Conservation (phyloP, 2,113 vertebrate species). For the Bos javanicus region DNA sequence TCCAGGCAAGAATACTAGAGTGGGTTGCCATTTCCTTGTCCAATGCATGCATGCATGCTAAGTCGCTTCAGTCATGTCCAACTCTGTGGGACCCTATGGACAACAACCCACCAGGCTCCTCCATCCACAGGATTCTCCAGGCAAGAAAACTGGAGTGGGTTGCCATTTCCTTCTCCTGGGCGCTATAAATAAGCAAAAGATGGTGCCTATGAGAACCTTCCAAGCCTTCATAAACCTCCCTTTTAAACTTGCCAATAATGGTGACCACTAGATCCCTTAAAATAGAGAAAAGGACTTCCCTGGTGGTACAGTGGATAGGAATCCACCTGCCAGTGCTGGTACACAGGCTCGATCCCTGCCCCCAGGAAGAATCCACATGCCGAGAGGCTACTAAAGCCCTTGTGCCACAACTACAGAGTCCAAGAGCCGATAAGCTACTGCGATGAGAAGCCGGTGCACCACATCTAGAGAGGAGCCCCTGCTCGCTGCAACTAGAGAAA, state of each 20-base stretch:
- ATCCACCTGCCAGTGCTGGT: background rate
- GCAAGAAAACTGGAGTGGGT: background rate
- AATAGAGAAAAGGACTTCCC: background rate
- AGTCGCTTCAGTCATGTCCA: too few relatives aligned
- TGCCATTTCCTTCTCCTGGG: too few relatives aligned
- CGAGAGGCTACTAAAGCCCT: background rate
- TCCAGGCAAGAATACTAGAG: too few relatives aligned
- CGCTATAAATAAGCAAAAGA: background rate
- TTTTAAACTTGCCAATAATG: background rate
- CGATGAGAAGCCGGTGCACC: rapidly evolving
- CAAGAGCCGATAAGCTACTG: background rate
- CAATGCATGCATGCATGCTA: too few relatives aligned
- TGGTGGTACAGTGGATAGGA: background rate
- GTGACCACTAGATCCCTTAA: background rate
- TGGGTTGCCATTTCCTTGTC: too few relatives aligned
- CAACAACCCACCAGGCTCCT: background rate
- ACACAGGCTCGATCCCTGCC: background rate
- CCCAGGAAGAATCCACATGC: background rate
- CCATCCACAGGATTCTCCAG: background rate
- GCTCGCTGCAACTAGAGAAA: background rate
- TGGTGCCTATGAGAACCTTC: background rate
- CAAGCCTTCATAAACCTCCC: background rate
- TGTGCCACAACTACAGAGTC: background rate
- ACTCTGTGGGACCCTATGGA: too few relatives aligned
- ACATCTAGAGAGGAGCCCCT: background rate